Conservation (phyloP, 92 coral and sea anemone species). For the Actinostola sp. region DNA sequence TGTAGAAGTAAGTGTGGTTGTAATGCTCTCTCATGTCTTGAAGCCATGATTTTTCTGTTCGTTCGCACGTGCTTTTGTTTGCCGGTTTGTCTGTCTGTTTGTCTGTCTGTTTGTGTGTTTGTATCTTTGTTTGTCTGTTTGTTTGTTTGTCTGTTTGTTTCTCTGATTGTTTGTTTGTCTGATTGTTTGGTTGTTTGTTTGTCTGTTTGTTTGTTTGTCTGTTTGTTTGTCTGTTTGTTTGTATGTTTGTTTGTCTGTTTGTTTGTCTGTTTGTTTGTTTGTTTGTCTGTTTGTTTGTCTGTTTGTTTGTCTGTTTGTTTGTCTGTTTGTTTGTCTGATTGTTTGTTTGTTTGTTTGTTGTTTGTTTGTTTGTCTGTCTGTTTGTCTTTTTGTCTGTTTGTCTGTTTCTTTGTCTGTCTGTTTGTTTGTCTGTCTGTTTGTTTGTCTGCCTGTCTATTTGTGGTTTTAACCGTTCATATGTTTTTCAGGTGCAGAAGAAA, state of each 20-base stretch:
- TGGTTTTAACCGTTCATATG: not conserved
- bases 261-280: not conserved
- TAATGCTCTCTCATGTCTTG: not conserved
- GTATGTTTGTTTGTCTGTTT: not conserved
- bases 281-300: not conserved
- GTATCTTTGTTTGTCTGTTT: not conserved
- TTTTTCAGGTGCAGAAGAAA: conserved; percentile 36
- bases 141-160: not conserved
- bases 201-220: not conserved
- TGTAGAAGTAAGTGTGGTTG: conserved; percentile 65
- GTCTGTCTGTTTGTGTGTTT: too few species aligned
- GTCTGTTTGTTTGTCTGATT: not conserved
- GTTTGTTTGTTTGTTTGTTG: not conserved
- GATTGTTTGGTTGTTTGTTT: not conserved
- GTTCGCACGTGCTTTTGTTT: not conserved
- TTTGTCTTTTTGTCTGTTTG: not conserved
- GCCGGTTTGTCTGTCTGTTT: not conserved
- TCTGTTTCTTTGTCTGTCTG: not conserved
- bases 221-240: not conserved
- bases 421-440: not conserved
- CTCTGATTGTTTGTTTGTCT: not conserved
- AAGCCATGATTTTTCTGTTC: not conserved
- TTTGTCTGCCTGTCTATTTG: not conserved
- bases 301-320: not conserved
- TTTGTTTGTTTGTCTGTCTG: not conserved